Evolutionary conservation across 2,797 vertebrate species (phyloP), one percentile per base, ranked within the genome.

Genomic region (Oryzias dopingdopingensis): DNA sequence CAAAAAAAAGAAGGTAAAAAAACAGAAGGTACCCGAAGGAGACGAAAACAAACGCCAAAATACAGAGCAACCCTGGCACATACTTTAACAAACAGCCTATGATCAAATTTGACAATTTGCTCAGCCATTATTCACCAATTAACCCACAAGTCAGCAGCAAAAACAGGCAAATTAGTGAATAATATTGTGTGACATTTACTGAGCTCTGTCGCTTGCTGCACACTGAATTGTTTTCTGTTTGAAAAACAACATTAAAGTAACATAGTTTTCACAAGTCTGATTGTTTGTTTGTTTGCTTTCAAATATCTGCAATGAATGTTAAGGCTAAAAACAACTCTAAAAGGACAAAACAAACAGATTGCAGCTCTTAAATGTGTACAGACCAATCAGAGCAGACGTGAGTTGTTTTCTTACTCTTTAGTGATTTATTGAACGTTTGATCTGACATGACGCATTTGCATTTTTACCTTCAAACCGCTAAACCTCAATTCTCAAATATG

Each of bases 341-440:
- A 26, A 42, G 17, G 43, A 41, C 24, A 59, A 49, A 42, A 45
- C 12, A 48, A 51, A n/a, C 7, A 50, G 5, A 5, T 14, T 14
- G 17, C 22, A 48, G 48, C 42, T 15, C 52, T 59, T 72, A 43
- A 48, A 46, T 65, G 56, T 59, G 45, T 55, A 57, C 51, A 20
- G 18, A 52, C 29, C 32, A 20, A 52, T 57, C 62, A 55, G 42
- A 76, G 65, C 62, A 62, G 48, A 41, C 14, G 0, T 32, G 49
- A 43, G 67, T 71, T 56, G 43, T 77, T 42, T 56, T 66, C 66
- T 49, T n/a, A 59, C 52, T 74, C 43, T 74, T 77, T 67, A 68
- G 59, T 29, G 52, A 42, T 54, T 52, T 54, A 66, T 64, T 24
- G 4, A 72, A 69, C 42, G 52, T 63, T 64, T 71, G 55, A 59